Base-by-base conservation (phyloP, 2,797 vertebrate genomes). In the Oreochromis grahami region DNA sequence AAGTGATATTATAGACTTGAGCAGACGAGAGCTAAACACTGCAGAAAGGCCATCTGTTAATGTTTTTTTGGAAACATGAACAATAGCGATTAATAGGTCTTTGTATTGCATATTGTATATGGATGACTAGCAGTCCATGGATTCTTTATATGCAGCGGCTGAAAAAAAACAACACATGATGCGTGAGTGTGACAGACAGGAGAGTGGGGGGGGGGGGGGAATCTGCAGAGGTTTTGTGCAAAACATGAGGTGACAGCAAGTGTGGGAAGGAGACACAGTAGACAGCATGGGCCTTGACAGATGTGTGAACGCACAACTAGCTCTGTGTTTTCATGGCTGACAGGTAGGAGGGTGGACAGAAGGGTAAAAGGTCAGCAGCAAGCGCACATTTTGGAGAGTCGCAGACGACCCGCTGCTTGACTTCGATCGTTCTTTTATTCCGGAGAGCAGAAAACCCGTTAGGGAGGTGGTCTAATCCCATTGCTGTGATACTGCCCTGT, bases 401-500 rank as follows among this genome's bases (percentile, higher is more conserved):
- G 5, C 51, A 83, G 43, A 70, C 11, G 55, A 89, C 74, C 79
- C 41, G 17, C 76, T 50, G 83, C 72, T 77, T 34, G 21, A 68
- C 78, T 87, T 34, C 80, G 32, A 89, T 89, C 95, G 93, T 94
- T 94, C 92, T 94, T 94, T 96, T 94, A 85, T 88, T 86, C 86
- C 9, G 5, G 55, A 89, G 91, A 83, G 84, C 81, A 85, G 78
- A 91, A 95, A 96, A 94, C 89, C 95, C 87, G 86, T 94, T 94
- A 94, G 91, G 87, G 88, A 92, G 91, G 90, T 92, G 89, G 90
- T 86, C 87, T 95, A 95, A 96, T 95, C 94, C 92, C 84, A 90
- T 92, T 85, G 90, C 82, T 84, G 85, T 86, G 89, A 93, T 92
- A 86, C 84, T 81, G 82, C 86, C 87, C 87, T 86, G 92, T 90